Evolutionary conservation across 2,797 vertebrate genomes (phyloP).

Genomic region (Danio albolineatus): DNA sequence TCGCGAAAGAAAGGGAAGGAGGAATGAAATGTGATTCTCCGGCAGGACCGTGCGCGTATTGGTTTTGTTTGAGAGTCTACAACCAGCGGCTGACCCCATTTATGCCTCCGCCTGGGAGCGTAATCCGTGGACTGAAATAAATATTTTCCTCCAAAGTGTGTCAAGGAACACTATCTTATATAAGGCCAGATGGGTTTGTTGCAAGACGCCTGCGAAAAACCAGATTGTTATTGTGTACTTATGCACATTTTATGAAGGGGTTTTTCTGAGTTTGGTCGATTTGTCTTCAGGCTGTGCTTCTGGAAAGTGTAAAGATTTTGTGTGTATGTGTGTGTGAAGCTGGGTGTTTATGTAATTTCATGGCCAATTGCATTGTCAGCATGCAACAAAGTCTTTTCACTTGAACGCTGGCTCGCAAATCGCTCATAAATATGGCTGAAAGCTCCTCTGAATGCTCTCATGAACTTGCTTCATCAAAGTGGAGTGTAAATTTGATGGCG

Average conservation of each 20-base stretch:
- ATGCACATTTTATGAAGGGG: slow-evolving; percentile 35
- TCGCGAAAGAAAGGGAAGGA: neutral
- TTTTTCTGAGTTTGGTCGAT: slow-evolving; percentile 35
- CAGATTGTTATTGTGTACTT: slow-evolving; percentile 48
- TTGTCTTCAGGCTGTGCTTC: slow-evolving; percentile 42
- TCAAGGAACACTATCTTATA: slow-evolving; percentile 62
- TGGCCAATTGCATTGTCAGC: slow-evolving; percentile 64
- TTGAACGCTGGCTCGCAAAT: slow-evolving; percentile 49
- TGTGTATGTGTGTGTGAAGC: slow-evolving; percentile 56
- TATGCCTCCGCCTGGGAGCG: slow-evolving; percentile 48
- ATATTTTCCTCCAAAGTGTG: slow-evolving; percentile 59
- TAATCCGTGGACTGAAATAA: slow-evolving; percentile 59
- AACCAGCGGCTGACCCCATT: slow-evolving; percentile 43
- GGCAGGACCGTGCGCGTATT: neutral
- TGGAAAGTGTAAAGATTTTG: slow-evolving; percentile 26
- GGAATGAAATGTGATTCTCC: neutral
- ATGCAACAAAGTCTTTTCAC: slow-evolving; percentile 39
- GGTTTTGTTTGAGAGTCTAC: slow-evolving; percentile 37
- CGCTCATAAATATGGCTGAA: neutral
- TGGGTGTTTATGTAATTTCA: slow-evolving; percentile 67
- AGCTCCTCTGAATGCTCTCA: neutral
- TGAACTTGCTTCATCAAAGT: neutral
- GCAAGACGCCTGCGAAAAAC: slow-evolving; percentile 40
- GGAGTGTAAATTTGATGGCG: neutral
- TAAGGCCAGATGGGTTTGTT: slow-evolving; percentile 58